Evolutionary conservation across 2,113 vertebrate species (phyloP).

Genomic region (Phalacrocorax pelagicus): DNA sequence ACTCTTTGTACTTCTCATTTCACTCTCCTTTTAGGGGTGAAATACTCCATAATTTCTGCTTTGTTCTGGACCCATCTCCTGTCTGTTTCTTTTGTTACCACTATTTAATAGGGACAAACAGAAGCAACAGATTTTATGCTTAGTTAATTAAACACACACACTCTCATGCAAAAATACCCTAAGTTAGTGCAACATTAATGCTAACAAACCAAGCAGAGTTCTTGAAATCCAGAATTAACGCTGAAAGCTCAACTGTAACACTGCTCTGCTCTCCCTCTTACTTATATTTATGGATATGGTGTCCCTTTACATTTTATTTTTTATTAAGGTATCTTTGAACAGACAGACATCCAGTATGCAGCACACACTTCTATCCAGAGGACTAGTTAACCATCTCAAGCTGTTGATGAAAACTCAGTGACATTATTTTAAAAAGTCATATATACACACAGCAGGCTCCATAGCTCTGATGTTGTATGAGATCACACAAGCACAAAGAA

Average conservation of each 20-base stretch:
- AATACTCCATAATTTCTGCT: conserved; percentile 76
- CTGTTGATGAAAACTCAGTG: neutral
- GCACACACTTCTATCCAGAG: neutral
- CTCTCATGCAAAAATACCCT: neutral
- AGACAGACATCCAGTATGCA: neutral
- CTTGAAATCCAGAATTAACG: conserved; percentile 31
- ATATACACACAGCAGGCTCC: neutral
- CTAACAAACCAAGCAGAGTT: conserved; percentile 30
- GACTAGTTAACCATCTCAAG: neutral
- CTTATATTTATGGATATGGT: neutral
- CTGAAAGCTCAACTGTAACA: conserved; percentile 10
- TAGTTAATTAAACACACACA: conserved; percentile 60
- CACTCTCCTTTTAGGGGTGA: conserved; percentile 73
- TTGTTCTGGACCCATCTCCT: conserved; percentile 73
- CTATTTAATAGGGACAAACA: conserved; percentile 75
- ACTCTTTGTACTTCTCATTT: conserved; percentile 68
- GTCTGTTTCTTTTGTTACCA: conserved; percentile 65
- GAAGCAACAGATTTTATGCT: conserved; percentile 75
- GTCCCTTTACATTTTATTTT: neutral
- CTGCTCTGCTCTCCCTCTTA: neutral
- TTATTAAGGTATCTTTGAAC: neutral
- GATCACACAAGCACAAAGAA: neutral
- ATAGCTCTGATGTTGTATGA: neutral
- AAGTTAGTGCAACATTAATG: conserved; percentile 22
- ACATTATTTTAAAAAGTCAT: neutral